phyloP scores from a whole-genome alignment of 2,888 invertebrate species.

The Biston betularia region DNA sequence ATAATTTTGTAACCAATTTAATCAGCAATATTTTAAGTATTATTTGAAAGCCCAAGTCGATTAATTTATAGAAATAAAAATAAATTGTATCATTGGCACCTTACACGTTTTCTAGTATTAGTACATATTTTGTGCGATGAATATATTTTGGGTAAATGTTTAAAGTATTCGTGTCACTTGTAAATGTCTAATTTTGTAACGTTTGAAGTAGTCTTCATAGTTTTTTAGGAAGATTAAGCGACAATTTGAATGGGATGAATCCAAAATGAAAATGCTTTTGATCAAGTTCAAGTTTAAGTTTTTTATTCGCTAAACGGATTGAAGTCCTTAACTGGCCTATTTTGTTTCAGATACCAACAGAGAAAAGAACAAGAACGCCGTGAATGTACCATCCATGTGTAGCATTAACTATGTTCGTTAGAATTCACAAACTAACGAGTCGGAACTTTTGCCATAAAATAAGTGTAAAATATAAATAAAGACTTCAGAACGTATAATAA shows the following conservation, averaged over 20 bases:
- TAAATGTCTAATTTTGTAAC: too few relatives aligned
- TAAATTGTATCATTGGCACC: neutral
- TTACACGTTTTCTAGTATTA: too few relatives aligned
- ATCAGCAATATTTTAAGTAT: neutral
- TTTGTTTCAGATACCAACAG: slow-evolving; percentile 88
- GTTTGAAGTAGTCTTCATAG: too few relatives aligned
- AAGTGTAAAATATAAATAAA: slow-evolving; percentile 8
- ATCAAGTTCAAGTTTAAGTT: too few relatives aligned
- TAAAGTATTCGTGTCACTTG: too few relatives aligned
- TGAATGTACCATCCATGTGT: slow-evolving; percentile 91
- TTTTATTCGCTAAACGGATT: too few relatives aligned
- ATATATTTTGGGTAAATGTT: too few relatives aligned
- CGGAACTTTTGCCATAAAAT: slow-evolving; percentile 31
- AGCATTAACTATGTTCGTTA: slow-evolving; percentile 63
- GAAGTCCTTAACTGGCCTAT: slow-evolving; percentile 16
- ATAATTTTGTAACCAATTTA: neutral
- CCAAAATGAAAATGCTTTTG: too few relatives aligned
- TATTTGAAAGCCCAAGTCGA: neutral
- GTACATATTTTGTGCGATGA: too few relatives aligned
- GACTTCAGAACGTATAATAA: neutral
- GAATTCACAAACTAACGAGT: slow-evolving; percentile 42
- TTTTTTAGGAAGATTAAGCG: too few relatives aligned
- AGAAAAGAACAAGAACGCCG: slow-evolving; percentile 90
- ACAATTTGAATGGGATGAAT: too few relatives aligned
- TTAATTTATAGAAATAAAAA: neutral